Percentiles rank a stretch among this genome's conserved stretches.
These are phyloP conservation scores for Anguilla marmorata DNA, from an alignment of 2,797 vertebrate species.

Conservation along the genomic window DNA sequence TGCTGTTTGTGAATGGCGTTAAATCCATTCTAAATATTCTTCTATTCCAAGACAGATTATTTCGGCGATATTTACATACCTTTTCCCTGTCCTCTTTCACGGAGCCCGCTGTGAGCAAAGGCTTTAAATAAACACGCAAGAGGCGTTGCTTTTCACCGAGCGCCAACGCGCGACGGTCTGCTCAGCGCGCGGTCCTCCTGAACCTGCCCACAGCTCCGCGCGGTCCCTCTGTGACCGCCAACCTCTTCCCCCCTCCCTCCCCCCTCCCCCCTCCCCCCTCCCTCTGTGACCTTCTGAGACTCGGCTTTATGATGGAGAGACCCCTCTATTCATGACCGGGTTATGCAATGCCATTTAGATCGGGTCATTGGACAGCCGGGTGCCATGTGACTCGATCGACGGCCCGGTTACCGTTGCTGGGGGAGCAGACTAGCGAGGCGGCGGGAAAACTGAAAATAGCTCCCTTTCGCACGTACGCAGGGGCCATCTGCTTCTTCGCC, in stretches of 20 bases:
- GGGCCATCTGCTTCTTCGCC: constrained; percentile 26
- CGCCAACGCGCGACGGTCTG: neutral
- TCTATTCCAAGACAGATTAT: neutral
- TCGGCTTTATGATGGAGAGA: neutral
- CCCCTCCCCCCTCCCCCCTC: neutral
- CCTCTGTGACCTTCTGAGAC: neutral
- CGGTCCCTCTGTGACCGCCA: neutral
- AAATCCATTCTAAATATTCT: neutral
- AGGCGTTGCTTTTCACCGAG: neutral
- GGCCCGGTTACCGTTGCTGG: neutral
- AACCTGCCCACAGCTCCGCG: neutral
- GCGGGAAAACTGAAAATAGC: constrained; percentile 23
- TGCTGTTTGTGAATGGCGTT: neutral
- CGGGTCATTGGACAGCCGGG: neutral
- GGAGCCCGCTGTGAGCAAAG: too few species aligned
- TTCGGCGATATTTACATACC: neutral
- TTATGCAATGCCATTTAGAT: neutral
- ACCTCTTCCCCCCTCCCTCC: neutral
- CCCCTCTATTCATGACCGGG: neutral
- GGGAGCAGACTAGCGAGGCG: neutral
- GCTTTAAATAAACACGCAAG: neutral
- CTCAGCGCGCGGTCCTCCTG: neutral
- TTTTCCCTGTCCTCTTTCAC: neutral
- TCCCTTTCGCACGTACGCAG: constrained; percentile 10
- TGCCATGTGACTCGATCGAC: neutral